Evolutionary conservation across 2,797 vertebrate species (phyloP), one percentile per base, ranked within the genome.

Genomic region (Acipenser oxyrinchus): DNA sequence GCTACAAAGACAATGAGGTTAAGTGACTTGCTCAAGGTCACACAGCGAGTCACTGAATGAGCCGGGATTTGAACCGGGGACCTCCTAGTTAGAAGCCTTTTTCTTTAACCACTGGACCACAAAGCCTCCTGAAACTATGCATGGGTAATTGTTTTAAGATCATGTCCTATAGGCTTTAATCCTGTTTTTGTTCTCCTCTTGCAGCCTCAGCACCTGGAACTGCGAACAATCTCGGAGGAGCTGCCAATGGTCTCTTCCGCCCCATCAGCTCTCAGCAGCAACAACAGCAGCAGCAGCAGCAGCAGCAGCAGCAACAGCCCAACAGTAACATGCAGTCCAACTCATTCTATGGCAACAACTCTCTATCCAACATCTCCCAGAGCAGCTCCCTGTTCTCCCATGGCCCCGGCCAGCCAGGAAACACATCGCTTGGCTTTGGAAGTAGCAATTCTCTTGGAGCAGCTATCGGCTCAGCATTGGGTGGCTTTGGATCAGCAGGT

Each of bases 381-480:
- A 98, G 94, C 88, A 95, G 92, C 83, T 99, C 96, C 64, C 90
- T 99, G 62, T 99, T 99, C 87, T 98, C 96, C 49, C 96, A 97
- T 75, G 94, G 92, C 70, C 93, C 92, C 62, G 92, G 92, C 9
- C 94, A 89, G 10, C 94, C 90, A 65, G 93, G 86, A 72, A 95
- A 85, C 79, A 90, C 93, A 69, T 97, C 95, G 65, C 89, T 98
- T 81, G 95, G 96, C 78, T 99, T 98, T 86, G 93, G 94, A 85
- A 91, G 85, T 78, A 89, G 91, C 49, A 91, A 88, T 80, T 96
- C 96, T 66, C 87, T 99, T 58, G 95, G 96, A 53, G 93, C 96
- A 15, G 93, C 95, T 66, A 88, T 99, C 68, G 95, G 93, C 75
- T 99, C 96, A 58, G 94, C 95, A 62, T 93, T 99, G n/a, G 93